Evolutionary conservation across 2,797 vertebrate genomes (phyloP).

Genomic region (Danionella dracula): DNA sequence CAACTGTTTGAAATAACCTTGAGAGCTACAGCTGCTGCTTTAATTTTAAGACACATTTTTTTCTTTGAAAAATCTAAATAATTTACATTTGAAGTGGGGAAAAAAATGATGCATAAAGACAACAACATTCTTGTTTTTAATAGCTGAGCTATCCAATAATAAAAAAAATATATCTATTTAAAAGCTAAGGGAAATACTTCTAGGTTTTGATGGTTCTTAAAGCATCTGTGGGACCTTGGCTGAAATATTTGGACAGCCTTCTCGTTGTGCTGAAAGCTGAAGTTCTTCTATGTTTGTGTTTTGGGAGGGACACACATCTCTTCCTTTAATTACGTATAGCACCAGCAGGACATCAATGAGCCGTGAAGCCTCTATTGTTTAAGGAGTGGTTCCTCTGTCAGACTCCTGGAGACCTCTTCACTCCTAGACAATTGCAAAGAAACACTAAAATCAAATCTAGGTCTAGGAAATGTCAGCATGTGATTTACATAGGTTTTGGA

Average conservation of each 20-base stretch:
- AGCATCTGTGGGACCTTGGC: not conserved
- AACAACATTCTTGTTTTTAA: no score
- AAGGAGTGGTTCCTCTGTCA: constrained; percentile 48
- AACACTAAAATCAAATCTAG: constrained; percentile 40
- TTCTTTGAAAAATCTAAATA: no score
- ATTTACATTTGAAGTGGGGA: no score
- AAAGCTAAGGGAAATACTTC: not conserved
- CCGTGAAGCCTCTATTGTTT: constrained; percentile 44
- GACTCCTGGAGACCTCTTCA: constrained; percentile 20
- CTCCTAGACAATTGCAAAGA: constrained; percentile 25
- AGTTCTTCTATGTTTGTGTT: constrained; percentile 38
- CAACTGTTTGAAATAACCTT: no score
- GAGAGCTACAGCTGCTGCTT: no score
- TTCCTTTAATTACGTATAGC: constrained; percentile 46
- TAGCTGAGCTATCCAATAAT: no score
- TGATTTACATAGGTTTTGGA: no score
- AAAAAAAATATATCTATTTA: no score
- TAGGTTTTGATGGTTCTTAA: not conserved
- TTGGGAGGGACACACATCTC: constrained; percentile 30
- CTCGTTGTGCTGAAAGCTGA: constrained; percentile 28
- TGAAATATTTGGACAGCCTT: constrained; percentile 22
- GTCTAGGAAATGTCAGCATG: no score
- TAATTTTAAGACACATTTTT: no score
- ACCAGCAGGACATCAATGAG: constrained; percentile 40
- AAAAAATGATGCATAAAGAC: no score